Conservation (phyloP, 1,140 invertebrate genomes). For the Stegodyphus mimosarum region DNA sequence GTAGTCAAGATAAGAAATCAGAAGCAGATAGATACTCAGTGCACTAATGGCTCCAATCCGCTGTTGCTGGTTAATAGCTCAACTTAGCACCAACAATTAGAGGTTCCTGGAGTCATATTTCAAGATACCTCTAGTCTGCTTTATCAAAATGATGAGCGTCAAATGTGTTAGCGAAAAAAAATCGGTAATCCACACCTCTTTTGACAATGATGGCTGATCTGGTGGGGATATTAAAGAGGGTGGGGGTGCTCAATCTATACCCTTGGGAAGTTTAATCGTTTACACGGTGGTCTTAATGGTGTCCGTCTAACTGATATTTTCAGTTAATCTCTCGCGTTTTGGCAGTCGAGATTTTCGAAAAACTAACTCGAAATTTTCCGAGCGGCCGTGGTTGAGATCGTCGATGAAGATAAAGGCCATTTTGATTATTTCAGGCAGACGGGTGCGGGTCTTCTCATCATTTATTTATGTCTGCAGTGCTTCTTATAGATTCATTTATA, state of each 20-base stretch:
- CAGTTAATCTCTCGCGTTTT: conserved; percentile 26
- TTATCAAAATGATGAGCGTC: conserved; percentile 24
- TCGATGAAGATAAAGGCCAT: neutral
- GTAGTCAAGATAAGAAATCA: conserved; percentile 26
- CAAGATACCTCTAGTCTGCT: conserved; percentile 19
- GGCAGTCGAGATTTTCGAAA: conserved; percentile 12
- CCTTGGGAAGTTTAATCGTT: conserved; percentile 31
- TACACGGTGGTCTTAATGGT: conserved; percentile 19
- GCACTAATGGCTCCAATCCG: conserved; percentile 6
- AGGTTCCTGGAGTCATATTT: conserved; percentile 33
- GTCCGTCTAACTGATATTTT: conserved; percentile 34
- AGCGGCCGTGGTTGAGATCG: conserved; percentile 16
- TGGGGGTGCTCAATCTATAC: conserved; percentile 9
- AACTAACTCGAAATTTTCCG: neutral
- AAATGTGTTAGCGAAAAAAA: neutral
- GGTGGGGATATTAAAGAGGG: conserved; percentile 16
- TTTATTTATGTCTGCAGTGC: conserved; percentile 11
- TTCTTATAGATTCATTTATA: too few relatives aligned
- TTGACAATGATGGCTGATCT: conserved; percentile 11
- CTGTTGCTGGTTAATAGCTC: conserved; percentile 39
- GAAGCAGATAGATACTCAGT: neutral
- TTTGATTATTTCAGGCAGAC: conserved; percentile 16
- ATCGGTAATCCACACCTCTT: conserved; percentile 30
- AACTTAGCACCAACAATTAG: conserved; percentile 40
- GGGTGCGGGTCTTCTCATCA: conserved; percentile 10